Base-by-base conservation (phyloP, 1,140 invertebrate genomes). In the Cardiocondyla obscurior region DNA sequence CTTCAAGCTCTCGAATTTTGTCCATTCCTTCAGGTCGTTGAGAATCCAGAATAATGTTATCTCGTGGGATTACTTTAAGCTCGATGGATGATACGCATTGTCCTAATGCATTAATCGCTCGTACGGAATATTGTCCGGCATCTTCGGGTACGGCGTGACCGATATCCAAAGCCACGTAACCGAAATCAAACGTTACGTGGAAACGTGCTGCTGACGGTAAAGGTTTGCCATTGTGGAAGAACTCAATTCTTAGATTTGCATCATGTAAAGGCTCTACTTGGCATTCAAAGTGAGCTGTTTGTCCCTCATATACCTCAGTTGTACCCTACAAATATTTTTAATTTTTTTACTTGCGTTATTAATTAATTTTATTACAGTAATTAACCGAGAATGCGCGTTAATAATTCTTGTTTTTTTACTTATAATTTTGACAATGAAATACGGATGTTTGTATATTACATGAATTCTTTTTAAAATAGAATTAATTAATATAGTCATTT, bases 11-110 rank as follows among this genome's bases (percentile, higher is more conserved):
- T 83, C 97, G 96, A 88, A 99, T 99, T 92, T 99, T 98, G 77
- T 99, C 98, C 89, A 99, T 95, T 84, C 98, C 98, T 95, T 99
- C 98, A 6, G 99, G 99, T 92, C 99, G 96, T 94, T 99, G 98
- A 42, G 98, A 98, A 89, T 99, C 99, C 88, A 97, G 95, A 91
- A 99, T 98, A 84, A 99, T 98, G 86, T 95, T 97, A 72, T 97
- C 97, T 91, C 97, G 97, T 74, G 97, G 96, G 94, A 97, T 96
- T 90, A 98, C 97, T 67, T 95, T 96, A 92, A 99, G 95, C 51
- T 96, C 96, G 88, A 98, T 97, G 0, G 96, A 95, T 0, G 97
- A 98, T 30, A 96, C 96, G 81, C 97, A 98, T 91, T 98, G 97
- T 49, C 98, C 98, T 36, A 98, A 94, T 82, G 96, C 96, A 92